These are phyloP conservation scores for Zoroaster sp. DNA, from an alignment of 53 echinoderm and acorn worm genomes.

Conservation along the genomic window DNA sequence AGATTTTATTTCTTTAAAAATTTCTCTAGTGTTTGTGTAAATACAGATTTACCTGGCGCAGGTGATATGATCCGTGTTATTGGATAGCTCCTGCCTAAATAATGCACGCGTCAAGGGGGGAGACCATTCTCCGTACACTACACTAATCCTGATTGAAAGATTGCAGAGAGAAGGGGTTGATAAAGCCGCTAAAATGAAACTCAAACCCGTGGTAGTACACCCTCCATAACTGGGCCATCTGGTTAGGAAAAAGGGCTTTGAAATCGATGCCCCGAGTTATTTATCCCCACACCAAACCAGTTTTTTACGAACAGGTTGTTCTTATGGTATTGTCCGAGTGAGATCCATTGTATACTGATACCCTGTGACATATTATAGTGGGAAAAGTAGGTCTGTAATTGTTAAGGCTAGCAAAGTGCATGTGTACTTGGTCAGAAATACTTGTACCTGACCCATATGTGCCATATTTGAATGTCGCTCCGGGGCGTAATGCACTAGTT, in stretches of 20 bases:
- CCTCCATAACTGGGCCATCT: constrained; percentile 43
- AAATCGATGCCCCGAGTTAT: constrained; percentile 29
- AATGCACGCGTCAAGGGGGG: constrained; percentile 31
- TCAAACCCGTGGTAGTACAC: constrained; percentile 6
- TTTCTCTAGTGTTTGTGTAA: constrained; percentile 43
- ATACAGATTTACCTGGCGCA: constrained; percentile 49
- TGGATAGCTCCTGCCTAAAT: constrained; percentile 38
- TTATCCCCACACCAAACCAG: constrained; percentile 24
- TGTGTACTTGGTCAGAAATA: constrained; percentile 42
- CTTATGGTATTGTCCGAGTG: constrained; percentile 9
- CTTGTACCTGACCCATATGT: constrained; percentile 52
- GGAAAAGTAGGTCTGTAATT: constrained; percentile 42
- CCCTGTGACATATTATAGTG: constrained; percentile 36
- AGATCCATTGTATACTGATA: constrained; percentile 12
- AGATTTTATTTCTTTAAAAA: constrained; percentile 45
- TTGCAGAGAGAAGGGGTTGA: not conserved
- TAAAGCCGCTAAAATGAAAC: constrained; percentile 17
- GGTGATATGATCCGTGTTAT: constrained; percentile 47
- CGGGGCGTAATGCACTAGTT: constrained; percentile 41
- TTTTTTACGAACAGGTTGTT: constrained; percentile 44
- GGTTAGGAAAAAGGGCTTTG: not conserved
- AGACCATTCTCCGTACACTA: not conserved
- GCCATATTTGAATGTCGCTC: constrained; percentile 13
- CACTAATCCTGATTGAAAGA: constrained; percentile 54
- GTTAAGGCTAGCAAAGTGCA: constrained; percentile 39